Conservation (phyloP, 53 echinoderm and acorn worm genomes). For the Pentamera pediparva region DNA sequence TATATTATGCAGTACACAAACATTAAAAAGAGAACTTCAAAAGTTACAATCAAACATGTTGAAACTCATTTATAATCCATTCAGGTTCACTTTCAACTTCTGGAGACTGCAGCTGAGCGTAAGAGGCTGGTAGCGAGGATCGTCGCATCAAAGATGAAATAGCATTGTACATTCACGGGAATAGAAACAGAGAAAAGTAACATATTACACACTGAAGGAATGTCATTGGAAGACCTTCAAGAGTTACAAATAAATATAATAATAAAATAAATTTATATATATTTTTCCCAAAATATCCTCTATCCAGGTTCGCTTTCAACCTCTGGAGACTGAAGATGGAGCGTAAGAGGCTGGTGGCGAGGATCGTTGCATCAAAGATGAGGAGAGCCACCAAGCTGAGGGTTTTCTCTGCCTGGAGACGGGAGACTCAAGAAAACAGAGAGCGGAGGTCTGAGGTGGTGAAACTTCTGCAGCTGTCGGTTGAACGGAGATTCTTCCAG, state of each 20-base stretch:
- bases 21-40: not conserved
- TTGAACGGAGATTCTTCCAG: slow-evolving; percentile 15
- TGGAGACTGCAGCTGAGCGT: slow-evolving; percentile 48
- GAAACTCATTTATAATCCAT: too few relatives aligned
- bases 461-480: not conserved
- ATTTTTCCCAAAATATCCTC: too few relatives aligned
- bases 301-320: slow-evolving; percentile 33
- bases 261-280: too few relatives aligned
- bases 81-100: slow-evolving; percentile 38
- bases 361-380: slow-evolving; percentile 47
- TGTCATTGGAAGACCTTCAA: not conserved
- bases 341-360: slow-evolving; percentile 31
- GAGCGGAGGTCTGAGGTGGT: slow-evolving; percentile 26
- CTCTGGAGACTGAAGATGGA: slow-evolving; percentile 48
- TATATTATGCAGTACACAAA: too few relatives aligned
- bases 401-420: slow-evolving; percentile 33
- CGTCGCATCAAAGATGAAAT: slow-evolving; percentile 43
- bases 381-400: slow-evolving; percentile 42
- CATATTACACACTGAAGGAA: too few relatives aligned
- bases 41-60: not conserved
- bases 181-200: too few relatives aligned
- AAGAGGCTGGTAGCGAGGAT: slow-evolving; percentile 38
- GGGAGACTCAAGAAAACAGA: slow-evolving; percentile 31
- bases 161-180: too few relatives aligned
- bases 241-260: not conserved